Evolutionary conservation across 2,888 invertebrate species (phyloP), one percentile per base, ranked within the genome.

Genomic region (Hanleya hanleyi): DNA sequence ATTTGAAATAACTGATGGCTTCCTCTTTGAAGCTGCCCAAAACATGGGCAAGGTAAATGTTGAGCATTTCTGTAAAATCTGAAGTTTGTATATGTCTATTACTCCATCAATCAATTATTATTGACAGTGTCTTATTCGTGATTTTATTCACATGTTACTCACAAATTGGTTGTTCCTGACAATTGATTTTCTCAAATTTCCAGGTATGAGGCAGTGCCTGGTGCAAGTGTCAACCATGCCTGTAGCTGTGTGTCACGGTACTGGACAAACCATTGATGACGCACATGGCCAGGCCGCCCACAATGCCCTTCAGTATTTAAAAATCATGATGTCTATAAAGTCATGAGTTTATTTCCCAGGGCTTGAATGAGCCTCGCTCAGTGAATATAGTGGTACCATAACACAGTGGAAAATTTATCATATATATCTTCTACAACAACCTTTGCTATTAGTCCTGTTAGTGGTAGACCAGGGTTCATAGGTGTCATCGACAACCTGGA

Each of bases 211-310:
- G 67, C 89, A 98, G 92, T 97, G 97, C 90, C 92, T 98, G 82
- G 96, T 98, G 38, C 97, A 98, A 91, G 92, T 98, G 77, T 96
- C 97, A 9, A 96, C 97, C 1, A 91, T 97, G 84, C 98, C 98
- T 0, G 95, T 97, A 29, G 97, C 97, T 1, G 98, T 98, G 18
- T 97, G 97, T 90, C 96, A 96, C 89, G 98, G 98, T 33, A 93
- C 94, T 1, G 97, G 97, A 0, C 90, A 92, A 32, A 94, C 94
- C 29, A 93, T 95, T 85, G 94, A 94, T 89, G 96, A 96, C 79
- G 97, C 98, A 3, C 96, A 97, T 91, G 93, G 94, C 0, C 93
- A 94, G 76, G 97, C 97, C 6, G 97, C 98, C 38, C 95, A 95
- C 88, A 96, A 96, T 91, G 97, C 97, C 67, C 93, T 98, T 74